Percentiles rank a stretch among this genome's conserved stretches.
phyloP scores from a whole-genome alignment of 1,140 invertebrate genomes.

The Meloidogyne exigua region DNA sequence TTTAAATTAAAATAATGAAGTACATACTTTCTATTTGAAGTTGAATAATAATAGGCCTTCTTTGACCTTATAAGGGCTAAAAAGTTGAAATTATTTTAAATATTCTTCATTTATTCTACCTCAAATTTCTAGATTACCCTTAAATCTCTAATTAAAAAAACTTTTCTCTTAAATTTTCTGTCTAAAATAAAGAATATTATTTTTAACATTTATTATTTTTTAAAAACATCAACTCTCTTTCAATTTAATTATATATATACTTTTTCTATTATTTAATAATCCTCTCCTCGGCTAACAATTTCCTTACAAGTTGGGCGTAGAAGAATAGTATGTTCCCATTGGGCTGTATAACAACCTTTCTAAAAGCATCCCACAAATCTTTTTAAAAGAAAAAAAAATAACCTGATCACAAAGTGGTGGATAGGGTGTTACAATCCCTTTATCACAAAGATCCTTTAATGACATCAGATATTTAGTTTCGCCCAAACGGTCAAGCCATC shows the following conservation, averaged over 20 bases:
- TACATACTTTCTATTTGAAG: background rate
- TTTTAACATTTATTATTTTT: background rate
- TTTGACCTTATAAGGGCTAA: no score
- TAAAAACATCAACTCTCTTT: conserved; percentile 2
- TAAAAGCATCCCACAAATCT: conserved; percentile 57
- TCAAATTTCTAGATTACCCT: no score
- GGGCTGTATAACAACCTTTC: conserved; percentile 96
- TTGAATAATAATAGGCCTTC: no score
- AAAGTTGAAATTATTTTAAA: no score
- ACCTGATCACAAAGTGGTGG: conserved; percentile 87
- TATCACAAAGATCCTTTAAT: conserved; percentile 95
- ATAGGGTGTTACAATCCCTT: conserved; percentile 89
- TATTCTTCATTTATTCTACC: no score
- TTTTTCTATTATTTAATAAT: conserved; percentile 28
- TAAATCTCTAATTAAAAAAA: no score
- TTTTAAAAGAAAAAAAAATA: background rate
- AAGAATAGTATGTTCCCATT: conserved; percentile 97
- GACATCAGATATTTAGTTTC: conserved; percentile 97
- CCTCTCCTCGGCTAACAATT: conserved; percentile 45
- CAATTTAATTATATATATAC: no score
- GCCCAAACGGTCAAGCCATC: conserved; percentile 93
- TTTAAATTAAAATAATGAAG: background rate
- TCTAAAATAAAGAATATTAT: no score
- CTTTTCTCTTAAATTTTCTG: no score
- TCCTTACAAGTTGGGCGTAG: conserved; percentile 97